Base-by-base conservation (phyloP, 2,888 invertebrate species). In the Cerastis leucographa region DNA sequence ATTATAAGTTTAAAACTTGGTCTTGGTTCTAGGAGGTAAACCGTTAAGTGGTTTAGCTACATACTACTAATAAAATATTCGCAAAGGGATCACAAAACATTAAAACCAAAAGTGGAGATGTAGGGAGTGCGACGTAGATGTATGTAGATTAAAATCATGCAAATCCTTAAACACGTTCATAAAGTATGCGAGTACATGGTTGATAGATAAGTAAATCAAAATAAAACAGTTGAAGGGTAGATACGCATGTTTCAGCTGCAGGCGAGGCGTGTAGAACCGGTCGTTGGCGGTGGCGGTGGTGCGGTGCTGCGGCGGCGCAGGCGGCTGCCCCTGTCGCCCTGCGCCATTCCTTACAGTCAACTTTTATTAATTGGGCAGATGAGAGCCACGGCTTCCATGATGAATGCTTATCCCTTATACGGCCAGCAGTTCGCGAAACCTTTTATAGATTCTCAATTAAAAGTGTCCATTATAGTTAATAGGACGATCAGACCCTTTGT, bases 331-430 rank as follows among this genome's bases (percentile, higher is more conserved):
- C 91, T 91, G 94, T 92, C 93, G 92, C 92, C 90, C 90, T 91
- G 89, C 90, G 94, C 95, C 95, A 95, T 96, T 94, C 94, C 94
- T 95, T 92, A 92, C 93, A 95, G 94, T 95, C 96, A 95, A 96
- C 95, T 95, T 96, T 96, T 96, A 96, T 96, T 96, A 96, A 96
- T 96, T 96, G 96, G 96, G 96, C 96, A 96, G 96, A 96, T 96
- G 96, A 96, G 96, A 96, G 94, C 94, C 94, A 92, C 93, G 92
- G 93, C 94, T 94, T 91, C 93, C 94, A 95, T 95, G 96, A 96
- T 96, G 96, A 96, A 96, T 96, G 94, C 94, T 92, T 94, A 92
- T 89, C 82, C 96, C 96, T 89, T 96, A 95, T 96, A 96, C 87
- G 95, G 96, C 85, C 89, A 93, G 90, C 94, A 93, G 93, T 96